Evolutionary conservation across 2,797 vertebrate genomes (phyloP).

Genomic region (Liparis tanakae): DNA sequence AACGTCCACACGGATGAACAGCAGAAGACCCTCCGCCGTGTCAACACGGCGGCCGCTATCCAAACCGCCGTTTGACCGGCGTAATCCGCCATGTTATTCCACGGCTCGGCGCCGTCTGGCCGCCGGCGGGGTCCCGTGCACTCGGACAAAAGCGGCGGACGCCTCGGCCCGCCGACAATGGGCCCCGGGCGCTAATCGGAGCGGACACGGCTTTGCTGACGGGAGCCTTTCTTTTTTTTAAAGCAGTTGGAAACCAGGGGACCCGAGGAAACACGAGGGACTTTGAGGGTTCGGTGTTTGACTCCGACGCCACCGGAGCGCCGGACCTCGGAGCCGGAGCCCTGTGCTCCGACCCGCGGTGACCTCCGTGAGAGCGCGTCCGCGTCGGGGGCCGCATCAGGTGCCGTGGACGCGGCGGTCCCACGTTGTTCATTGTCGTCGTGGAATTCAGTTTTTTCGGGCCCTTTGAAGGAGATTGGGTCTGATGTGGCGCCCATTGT

Average conservation of each 20-base stretch:
- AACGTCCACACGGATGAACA: conserved; percentile 78
- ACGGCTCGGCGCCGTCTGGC: conserved; percentile 84
- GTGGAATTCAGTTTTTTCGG: conserved; percentile 44
- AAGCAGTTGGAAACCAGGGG: conserved; percentile 79
- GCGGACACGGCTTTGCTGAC: conserved; percentile 83
- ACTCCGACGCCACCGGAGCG: conserved; percentile 68
- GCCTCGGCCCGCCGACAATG: conserved; percentile 83
- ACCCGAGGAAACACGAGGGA: conserved; percentile 76
- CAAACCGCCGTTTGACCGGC: conserved; percentile 81
- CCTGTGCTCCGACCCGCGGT: conserved; percentile 58
- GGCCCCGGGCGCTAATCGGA: conserved; percentile 79
- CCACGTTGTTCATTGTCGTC: conserved; percentile 41
- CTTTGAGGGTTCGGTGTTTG: conserved; percentile 63
- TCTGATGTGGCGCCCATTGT: conserved; percentile 62
- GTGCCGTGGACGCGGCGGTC: conserved; percentile 26
- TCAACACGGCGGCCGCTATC: conserved; percentile 79
- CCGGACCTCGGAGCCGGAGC: conserved; percentile 58
- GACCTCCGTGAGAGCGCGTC: neutral
- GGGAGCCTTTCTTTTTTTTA: conserved; percentile 82
- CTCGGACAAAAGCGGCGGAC: conserved; percentile 84
- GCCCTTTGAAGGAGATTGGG: conserved; percentile 55
- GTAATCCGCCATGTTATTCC: conserved; percentile 86
- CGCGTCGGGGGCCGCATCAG: conserved; percentile 17
- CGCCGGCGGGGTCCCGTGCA: conserved; percentile 82
- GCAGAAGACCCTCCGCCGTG: conserved; percentile 81